Conservation (phyloP, 2,797 vertebrate species). For the Microhierax caerulescens region DNA sequence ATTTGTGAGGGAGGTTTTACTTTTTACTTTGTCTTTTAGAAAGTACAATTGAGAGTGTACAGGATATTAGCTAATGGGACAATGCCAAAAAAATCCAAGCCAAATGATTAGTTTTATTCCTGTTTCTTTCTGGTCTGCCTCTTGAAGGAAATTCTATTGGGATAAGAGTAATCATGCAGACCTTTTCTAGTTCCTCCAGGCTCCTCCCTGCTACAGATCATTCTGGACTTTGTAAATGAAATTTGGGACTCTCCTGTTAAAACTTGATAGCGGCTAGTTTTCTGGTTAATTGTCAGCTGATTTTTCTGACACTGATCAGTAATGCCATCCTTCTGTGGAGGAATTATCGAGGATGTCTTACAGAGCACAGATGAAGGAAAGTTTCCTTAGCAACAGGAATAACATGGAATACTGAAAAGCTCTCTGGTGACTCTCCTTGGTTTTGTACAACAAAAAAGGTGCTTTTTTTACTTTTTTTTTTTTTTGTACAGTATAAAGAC, state of each 20-base stretch:
- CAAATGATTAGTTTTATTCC: not conserved
- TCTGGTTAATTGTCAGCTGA: not conserved
- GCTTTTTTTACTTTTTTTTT: not conserved
- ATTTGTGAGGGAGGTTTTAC: not conserved
- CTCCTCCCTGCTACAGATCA: not conserved
- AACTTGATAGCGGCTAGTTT: not conserved
- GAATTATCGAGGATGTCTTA: slow-evolving; percentile 20
- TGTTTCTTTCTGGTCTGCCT: not conserved
- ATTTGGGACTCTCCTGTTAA: not conserved
- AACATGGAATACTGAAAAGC: slow-evolving; percentile 38
- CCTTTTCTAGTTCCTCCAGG: not conserved
- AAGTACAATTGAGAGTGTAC: not conserved
- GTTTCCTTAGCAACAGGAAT: slow-evolving; percentile 52
- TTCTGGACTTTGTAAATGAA: not conserved
- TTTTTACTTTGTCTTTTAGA: not conserved
- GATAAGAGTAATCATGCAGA: not conserved
- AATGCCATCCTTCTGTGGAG: not conserved
- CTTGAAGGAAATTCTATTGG: not conserved
- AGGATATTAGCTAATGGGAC: not conserved
- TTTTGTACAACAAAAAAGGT: not conserved
- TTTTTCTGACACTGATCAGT: not conserved
- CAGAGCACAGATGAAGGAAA: slow-evolving; percentile 29
- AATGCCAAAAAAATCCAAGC: not conserved
- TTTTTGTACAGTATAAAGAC: not conserved
- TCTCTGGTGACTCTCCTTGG: slow-evolving; percentile 21